Percentiles rank a stretch among this genome's conserved stretches.
phyloP scores from a whole-genome alignment of 2,113 vertebrate genomes.

The Eidolon helvum region DNA sequence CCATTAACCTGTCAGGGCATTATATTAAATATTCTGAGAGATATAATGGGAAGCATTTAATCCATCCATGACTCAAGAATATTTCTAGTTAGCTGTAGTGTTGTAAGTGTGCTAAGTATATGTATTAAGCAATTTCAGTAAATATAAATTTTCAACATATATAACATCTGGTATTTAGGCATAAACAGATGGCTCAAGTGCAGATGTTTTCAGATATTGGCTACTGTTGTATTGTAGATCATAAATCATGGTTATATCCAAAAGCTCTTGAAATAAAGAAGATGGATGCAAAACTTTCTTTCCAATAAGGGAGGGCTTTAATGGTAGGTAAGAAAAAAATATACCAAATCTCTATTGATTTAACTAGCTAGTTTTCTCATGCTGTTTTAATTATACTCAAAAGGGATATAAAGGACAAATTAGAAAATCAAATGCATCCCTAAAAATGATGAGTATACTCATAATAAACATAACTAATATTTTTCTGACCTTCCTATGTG shows the following conservation, averaged over 20 bases:
- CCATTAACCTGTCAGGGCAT: not conserved
- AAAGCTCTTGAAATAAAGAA: conserved; percentile 29
- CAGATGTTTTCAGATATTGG: conserved; percentile 62
- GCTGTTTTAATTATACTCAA: not conserved
- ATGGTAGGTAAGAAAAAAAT: not conserved
- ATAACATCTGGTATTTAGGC: conserved; percentile 59
- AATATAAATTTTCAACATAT: conserved; percentile 51
- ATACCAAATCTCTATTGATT: not conserved
- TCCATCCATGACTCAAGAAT: not conserved
- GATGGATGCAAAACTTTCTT: conserved; percentile 44
- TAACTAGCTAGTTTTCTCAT: not conserved
- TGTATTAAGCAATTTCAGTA: conserved; percentile 47
- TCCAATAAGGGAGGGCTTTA: not conserved
- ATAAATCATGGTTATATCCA: conserved; percentile 50
- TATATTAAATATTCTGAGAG: not conserved
- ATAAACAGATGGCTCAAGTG: conserved; percentile 50
- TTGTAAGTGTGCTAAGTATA: conserved; percentile 24
- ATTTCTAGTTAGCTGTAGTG: not conserved
- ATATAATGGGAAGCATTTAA: not conserved
- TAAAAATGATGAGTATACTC: not conserved
- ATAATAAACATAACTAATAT: not conserved
- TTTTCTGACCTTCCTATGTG: not conserved
- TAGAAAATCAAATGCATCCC: not conserved
- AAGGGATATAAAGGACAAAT: not conserved
- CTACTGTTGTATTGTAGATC: conserved; percentile 27